Percentiles rank a stretch among this genome's conserved stretches.
phyloP scores from a whole-genome alignment of 2,888 invertebrate genomes.

The Ectobius pallidus region DNA sequence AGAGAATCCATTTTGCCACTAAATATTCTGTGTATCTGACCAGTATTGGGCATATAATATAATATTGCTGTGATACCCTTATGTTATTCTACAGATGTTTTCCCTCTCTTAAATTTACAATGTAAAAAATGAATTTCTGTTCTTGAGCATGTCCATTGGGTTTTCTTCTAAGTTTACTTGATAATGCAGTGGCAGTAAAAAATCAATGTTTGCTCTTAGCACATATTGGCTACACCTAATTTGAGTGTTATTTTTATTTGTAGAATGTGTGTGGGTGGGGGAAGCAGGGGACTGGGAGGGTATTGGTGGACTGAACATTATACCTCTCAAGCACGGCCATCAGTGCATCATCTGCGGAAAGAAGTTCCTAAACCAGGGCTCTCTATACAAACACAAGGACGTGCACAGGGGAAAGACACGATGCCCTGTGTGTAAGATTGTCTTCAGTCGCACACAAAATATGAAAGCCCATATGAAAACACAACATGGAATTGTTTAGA shows the following conservation, averaged over 20 bases:
- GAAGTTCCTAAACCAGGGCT: conserved; percentile 68
- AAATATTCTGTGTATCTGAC: too few relatives aligned
- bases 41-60: too few relatives aligned
- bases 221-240: too few relatives aligned
- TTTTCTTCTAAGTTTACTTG: too few relatives aligned
- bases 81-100: too few relatives aligned
- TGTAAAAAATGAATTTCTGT: too few relatives aligned
- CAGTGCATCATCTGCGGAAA: conserved; percentile 38
- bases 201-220: too few relatives aligned
- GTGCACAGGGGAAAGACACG: conserved; percentile 68
- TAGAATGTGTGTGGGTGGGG: conserved; percentile 25
- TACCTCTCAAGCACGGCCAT: conserved; percentile 14
- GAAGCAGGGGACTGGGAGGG: conserved; percentile 21
- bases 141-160: too few relatives aligned
- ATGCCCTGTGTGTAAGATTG: conserved; percentile 54
- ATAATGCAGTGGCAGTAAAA: too few relatives aligned
- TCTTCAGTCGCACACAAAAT: conserved; percentile 36
- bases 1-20: too few relatives aligned
- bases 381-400: conserved; percentile 65
- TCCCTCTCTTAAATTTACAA: too few relatives aligned
- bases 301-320: conserved; percentile 15
- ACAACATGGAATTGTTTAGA: conserved; percentile 1
- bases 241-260: conserved; percentile 27
- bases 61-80: too few relatives aligned
- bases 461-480: conserved; percentile 34